Base-by-base conservation (phyloP, 2,888 invertebrate species). In the Pyrrhosoma nymphula region DNA sequence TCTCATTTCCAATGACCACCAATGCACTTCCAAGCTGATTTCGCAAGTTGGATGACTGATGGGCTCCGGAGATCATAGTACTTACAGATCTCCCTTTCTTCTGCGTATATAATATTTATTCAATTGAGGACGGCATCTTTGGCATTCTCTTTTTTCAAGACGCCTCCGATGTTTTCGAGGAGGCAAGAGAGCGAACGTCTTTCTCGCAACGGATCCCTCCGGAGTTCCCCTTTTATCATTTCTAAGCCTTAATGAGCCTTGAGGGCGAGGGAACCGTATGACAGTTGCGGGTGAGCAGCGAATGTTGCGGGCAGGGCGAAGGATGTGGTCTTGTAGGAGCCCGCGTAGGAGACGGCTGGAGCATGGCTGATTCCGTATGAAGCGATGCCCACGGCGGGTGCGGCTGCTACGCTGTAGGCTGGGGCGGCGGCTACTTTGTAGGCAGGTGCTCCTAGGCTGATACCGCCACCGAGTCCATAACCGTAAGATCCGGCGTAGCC, bases 121-220 rank as follows among this genome's bases (percentile, higher is more conserved):
- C 16, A 14, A 35, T 30, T 35, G 35, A 18, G 82, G 82, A 82
- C 82, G 82, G 82, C 30, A 18, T 82, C 82, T 82, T 35, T 82
- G 35, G 82, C 82, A 82, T 82, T 82, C 35, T 82, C 82, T 82
- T 82, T 82, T n/a, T 82, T 26, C 14, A 35, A 82, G 30, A 35
- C 30, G 35, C 82, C 82, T 82, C 82, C 82, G n/a, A 82, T 35
- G 26, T 82, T 14, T 82, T 82, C 35, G 82, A 35, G 82, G 82
- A 82, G 82, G 82, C 82, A 93, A 69, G 47, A 93, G 93, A 47
- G 93, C 75, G 26, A 35, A 93, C n/a, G 69, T 69, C 69, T 47
- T 47, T 47, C 82, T 16, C 35, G 39, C 93, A 63, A 35, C 93
- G 47, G 39, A 69, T 63, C 47, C 69, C 47, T 93, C 93, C 30